Base-by-base conservation (phyloP, 2,888 invertebrate species). In the Sussaba pulchella region DNA sequence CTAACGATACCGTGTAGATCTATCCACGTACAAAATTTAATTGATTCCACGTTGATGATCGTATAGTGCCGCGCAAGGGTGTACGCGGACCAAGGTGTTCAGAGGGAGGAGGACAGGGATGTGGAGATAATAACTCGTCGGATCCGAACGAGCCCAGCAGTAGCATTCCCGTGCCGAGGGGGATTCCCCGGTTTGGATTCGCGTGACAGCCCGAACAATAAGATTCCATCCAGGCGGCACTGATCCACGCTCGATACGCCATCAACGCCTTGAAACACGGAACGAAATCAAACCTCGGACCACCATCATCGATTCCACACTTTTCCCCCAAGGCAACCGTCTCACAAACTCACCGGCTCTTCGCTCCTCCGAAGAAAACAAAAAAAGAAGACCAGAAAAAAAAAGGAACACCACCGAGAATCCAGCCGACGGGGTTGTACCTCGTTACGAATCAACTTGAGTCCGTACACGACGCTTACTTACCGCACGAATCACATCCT, bases 161-260 rank as follows among this genome's bases (percentile, higher is more conserved):
- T 47, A 47, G n/a, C 31, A 66, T 36, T 19, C 17, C 36, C 8
- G 6, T 17, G 2, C 52, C 21, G 52, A 39, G 24, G 43, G 6
- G 24, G 69, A 41, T 70, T 57, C 43, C 21, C 31, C 9, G n/a
- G n/a, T 61, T 81, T 71, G 61, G 70, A 77, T 78, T 85, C 83
- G 81, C 84, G 83, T 85, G 85, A 85, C 86, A 86, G 84, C 83
- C 83, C 82, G 84, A 85, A 88, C 88, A 89, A 88, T 87, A 86
- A 87, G 86, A 86, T 86, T 87, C 88, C 86, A 87, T 88, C 86
- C 84, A 85, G 85, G 87, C 87, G 87, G 84, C 88, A 87, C 88
- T 87, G 88, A 88, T 88, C 85, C 85, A 82, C n/a, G n/a, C 83
- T 86, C 87, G 87, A 88, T 87, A 88, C 86, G 87, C 86, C 85